Evolutionary conservation across 53 echinoderm and acorn worm genomes (phyloP).

Genomic region (Stichopus horrens): DNA sequence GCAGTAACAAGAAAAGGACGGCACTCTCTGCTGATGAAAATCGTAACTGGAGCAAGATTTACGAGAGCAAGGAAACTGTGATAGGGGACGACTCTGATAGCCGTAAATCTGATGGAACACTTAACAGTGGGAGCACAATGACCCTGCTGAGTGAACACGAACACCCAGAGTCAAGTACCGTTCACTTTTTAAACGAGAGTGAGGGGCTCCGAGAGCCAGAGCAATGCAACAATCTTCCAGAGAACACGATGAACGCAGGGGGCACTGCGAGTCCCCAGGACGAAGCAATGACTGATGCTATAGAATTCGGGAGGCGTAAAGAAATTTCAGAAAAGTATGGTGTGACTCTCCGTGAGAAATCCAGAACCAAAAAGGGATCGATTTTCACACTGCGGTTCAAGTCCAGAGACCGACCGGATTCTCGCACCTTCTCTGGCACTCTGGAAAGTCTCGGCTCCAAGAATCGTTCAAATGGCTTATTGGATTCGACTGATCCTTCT

Average conservation of each 20-base stretch:
- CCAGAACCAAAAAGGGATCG: conserved; percentile 16
- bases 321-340: conserved; percentile 44
- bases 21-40: not conserved
- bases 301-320: not conserved
- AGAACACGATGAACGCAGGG: not conserved
- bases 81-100: not conserved
- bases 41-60: conserved; percentile 39
- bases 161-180: not conserved
- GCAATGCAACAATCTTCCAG: not conserved
- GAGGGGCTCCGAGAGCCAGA: conserved; percentile 22
- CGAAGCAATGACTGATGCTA: not conserved
- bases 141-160: not conserved
- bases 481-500: not conserved
- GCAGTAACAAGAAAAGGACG: not conserved
- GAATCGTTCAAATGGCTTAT: not conserved
- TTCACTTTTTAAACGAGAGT: not conserved
- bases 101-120: not conserved
- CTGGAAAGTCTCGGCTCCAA: conserved; percentile 1
- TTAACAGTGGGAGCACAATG: not conserved
- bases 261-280: not conserved
- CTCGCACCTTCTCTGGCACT: not conserved
- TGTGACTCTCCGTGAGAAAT: conserved; percentile 34
- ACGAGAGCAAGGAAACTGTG: conserved; percentile 27
- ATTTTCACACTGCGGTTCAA: conserved; percentile 29
- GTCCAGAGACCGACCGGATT: not conserved